phyloP scores from a whole-genome alignment of 1,140 invertebrate species.

The Chironomus tepperi region DNA sequence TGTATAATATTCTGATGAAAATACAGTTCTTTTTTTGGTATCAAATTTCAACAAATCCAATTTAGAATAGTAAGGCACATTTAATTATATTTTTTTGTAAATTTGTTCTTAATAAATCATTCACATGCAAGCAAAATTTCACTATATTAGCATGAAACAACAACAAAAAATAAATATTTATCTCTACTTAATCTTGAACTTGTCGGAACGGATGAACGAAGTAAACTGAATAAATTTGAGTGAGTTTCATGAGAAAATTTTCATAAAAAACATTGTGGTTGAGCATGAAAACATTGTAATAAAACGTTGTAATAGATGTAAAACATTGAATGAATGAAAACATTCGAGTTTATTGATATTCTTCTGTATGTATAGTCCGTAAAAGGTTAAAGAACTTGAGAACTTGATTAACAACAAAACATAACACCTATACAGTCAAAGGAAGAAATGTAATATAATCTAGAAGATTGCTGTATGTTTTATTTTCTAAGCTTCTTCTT shows the following conservation, averaged over 20 bases:
- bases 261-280: background rate
- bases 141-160: background rate
- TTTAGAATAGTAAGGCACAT: too few relatives aligned
- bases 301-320: background rate
- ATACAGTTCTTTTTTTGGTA: background rate
- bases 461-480: background rate
- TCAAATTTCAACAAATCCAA: background rate
- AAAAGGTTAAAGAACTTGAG: constrained; percentile 2
- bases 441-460: background rate
- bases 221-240: background rate
- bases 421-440: background rate
- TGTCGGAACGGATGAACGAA: constrained; percentile 1
- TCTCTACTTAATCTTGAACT: background rate
- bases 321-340: background rate
- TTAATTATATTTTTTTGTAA: background rate
- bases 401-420: background rate
- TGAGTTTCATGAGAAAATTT: background rate
- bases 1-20: background rate
- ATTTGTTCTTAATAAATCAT: background rate
- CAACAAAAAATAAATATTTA: background rate
- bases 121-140: background rate
- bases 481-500: background rate
- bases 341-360: too few relatives aligned
- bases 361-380: too few relatives aligned
- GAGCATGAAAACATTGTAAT: background rate